phyloP scores from a whole-genome alignment of 2,797 vertebrate species.

The Cygnus olor region DNA sequence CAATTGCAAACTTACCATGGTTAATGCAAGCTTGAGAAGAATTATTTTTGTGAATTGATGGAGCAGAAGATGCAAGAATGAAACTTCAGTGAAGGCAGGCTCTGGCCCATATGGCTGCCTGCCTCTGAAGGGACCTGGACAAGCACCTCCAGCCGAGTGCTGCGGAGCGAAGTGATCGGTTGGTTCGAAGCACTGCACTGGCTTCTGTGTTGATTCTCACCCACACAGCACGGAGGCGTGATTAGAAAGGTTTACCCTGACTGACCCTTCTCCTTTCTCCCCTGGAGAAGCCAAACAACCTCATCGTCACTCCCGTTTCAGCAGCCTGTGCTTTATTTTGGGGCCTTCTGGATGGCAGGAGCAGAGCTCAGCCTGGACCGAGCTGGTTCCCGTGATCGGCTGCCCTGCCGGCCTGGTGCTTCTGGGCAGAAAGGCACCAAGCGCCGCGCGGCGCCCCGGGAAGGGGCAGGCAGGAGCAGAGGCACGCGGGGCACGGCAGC shows the following conservation, averaged over 20 bases:
- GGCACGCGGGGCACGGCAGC: background rate
- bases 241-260: background rate
- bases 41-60: background rate
- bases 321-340: fast-evolving
- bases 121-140: background rate
- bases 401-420: constrained; percentile 56
- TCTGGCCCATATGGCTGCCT: background rate
- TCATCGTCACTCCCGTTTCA: fast-evolving
- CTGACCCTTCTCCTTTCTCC: background rate
- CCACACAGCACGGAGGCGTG: fast-evolving
- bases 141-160: background rate
- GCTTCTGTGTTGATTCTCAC: background rate
- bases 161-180: fast-evolving
- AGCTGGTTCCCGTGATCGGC: background rate
- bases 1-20: fast-evolving
- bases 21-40: background rate
- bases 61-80: background rate
- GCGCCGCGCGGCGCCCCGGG: background rate
- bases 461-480: constrained; percentile 36
- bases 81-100: background rate
- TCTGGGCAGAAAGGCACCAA: constrained; percentile 29
- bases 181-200: background rate
- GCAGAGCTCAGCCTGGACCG: background rate
- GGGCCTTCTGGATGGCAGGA: background rate
- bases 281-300: background rate